Conservation (phyloP, 2,113 vertebrate genomes). For the Phaethornis superciliosus region DNA sequence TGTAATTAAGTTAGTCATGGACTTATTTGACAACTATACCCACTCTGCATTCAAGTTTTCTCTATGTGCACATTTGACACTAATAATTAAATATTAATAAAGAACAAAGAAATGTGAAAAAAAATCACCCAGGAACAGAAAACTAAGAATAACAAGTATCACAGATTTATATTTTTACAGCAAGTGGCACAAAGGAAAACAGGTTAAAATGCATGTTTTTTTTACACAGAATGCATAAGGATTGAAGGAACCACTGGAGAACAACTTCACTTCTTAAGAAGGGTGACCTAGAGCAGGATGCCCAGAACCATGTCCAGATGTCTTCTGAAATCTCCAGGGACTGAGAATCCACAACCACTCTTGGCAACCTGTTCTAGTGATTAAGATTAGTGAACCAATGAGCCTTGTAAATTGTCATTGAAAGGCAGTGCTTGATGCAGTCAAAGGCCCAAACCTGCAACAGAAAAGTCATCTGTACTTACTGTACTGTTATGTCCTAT, state of each 20-base stretch:
- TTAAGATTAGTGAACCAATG: not conserved
- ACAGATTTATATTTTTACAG: not conserved
- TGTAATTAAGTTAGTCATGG: constrained; percentile 64
- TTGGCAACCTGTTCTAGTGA: not conserved
- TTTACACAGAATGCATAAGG: not conserved
- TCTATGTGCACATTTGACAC: constrained; percentile 42
- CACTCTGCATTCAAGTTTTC: constrained; percentile 47
- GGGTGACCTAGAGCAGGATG: too few relatives aligned
- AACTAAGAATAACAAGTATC: not conserved
- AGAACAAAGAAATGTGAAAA: not conserved
- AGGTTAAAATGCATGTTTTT: not conserved
- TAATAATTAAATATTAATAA: constrained; percentile 53
- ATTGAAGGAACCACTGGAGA: not conserved
- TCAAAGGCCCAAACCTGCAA: not conserved
- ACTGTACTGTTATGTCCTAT: not conserved
- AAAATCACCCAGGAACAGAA: not conserved
- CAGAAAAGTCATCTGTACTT: not conserved
- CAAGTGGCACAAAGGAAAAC: not conserved
- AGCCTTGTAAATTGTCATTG: not conserved
- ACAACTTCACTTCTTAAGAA: not conserved
- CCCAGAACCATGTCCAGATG: too few relatives aligned
- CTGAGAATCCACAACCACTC: not conserved
- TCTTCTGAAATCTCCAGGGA: not conserved
- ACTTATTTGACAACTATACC: constrained; percentile 48
- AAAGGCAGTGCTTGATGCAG: not conserved